Percentiles rank a stretch among this genome's conserved stretches.
Conservation (phyloP, 2,888 invertebrate genomes). For the Eilema depressum region DNA sequence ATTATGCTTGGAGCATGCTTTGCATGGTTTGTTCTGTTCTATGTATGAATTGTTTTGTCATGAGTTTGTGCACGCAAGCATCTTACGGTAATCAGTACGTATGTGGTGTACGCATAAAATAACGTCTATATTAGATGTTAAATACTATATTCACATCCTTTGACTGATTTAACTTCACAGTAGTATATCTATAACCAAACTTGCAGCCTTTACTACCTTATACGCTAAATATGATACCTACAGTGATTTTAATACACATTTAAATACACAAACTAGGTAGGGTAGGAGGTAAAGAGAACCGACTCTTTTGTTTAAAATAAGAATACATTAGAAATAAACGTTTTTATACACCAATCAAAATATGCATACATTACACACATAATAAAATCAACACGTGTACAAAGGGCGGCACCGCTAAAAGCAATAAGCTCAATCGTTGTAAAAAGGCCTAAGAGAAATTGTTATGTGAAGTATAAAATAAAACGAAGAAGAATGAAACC, state of each 20-base stretch:
- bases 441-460: not conserved
- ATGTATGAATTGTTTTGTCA: slow-evolving; percentile 51
- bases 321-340: not conserved
- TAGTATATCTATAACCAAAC: not conserved
- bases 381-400: not conserved
- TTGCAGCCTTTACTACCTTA: not conserved
- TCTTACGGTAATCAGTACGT: slow-evolving; percentile 50
- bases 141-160: slow-evolving; percentile 20
- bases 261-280: not conserved
- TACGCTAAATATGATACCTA: not conserved
- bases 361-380: slow-evolving; percentile 3
- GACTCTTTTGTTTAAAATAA: slow-evolving; percentile 3
- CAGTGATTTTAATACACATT: slow-evolving; percentile 1
- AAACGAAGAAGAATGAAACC: not conserved
- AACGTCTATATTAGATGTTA: slow-evolving; percentile 21
- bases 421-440: not conserved
- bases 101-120: slow-evolving; percentile 43
- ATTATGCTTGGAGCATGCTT: slow-evolving; percentile 74
- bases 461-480: not conserved
- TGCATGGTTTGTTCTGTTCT: slow-evolving; percentile 62
- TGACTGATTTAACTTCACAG: slow-evolving; percentile 1
- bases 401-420: slow-evolving; percentile 1
- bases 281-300: slow-evolving; percentile 4
- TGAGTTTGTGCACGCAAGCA: slow-evolving; percentile 45
- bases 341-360: not conserved